Conservation (phyloP, 2,888 invertebrate species). For the Brenthis ino region DNA sequence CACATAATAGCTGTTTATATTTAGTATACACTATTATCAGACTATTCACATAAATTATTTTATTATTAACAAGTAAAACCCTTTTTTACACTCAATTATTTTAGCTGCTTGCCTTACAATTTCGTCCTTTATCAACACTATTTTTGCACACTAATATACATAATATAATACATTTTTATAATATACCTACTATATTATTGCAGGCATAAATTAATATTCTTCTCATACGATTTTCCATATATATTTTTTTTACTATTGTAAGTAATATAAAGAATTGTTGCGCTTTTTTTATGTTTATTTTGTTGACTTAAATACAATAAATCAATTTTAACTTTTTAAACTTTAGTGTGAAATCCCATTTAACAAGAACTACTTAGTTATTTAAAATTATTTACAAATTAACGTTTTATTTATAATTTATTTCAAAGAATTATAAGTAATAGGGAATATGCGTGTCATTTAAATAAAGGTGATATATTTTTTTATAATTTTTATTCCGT, state of each 20-base stretch:
- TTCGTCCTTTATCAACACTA: slow-evolving; percentile 3
- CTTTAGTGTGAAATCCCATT: too few species aligned
- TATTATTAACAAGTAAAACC: slow-evolving; percentile 19
- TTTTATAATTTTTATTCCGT: too few species aligned
- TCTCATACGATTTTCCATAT: background rate
- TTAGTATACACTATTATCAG: slow-evolving; percentile 29
- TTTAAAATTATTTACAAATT: too few species aligned
- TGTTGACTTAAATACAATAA: too few species aligned
- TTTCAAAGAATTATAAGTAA: too few species aligned
- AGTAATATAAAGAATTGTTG: too few species aligned
- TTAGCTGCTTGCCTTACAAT: slow-evolving; percentile 9
- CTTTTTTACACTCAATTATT: slow-evolving; percentile 14
- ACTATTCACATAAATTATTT: slow-evolving; percentile 32
- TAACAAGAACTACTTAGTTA: too few species aligned
- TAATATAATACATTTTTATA: slow-evolving; percentile 25
- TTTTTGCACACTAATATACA: slow-evolving; percentile 29
- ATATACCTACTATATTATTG: slow-evolving; percentile 4
- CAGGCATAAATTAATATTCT: slow-evolving; percentile 6
- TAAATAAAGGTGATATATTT: too few species aligned
- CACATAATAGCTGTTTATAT: slow-evolving; percentile 36
- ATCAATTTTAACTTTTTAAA: too few species aligned
- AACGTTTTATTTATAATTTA: too few species aligned
- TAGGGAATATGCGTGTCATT: too few species aligned
- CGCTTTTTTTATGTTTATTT: too few species aligned
- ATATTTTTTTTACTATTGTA: background rate